Evolutionary conservation across 37 sponge, comb jelly and placozoan genomes (phyloP), one percentile per base, ranked within the genome.

Genomic region (Aplysina aerophoba): DNA sequence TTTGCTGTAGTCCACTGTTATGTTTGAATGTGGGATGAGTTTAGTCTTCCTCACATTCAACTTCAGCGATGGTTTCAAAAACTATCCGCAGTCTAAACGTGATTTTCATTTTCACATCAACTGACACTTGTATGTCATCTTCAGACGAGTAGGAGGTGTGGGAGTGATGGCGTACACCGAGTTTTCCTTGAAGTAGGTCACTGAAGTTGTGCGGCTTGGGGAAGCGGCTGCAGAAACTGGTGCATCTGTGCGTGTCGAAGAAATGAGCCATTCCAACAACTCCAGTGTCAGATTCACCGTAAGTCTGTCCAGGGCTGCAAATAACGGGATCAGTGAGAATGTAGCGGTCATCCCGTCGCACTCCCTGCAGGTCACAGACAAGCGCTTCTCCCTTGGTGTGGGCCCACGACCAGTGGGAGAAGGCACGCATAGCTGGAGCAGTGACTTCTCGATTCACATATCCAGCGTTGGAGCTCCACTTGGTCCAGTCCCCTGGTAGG

Each of bases 391-490:
- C 85, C 40, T 54, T 41, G 35, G 85, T 89, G 89, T 89, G 81
- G 1, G 31, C 55, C 89, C 89, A 89, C 39, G 71, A 67, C 89
- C 89, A 89, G 74, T 89, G 89, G 73, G 72, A 72, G 74, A 89
- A 89, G 0, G 81, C 85, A 27, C 81, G 89, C 89, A 89, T 64
- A 1, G 34, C 37, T 4, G 28, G 22, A 25, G 69, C 55, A 20
- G 56, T 40, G 39, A 38, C 27, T 36, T 30, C 25, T 6, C 67
- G 24, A 15, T 68, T 55, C 12, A 89, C 81, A 55, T 61, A 89
- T 21, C 89, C 89, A 38, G 80, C 84, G 73, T 89, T 89, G 55
- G 84, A 85, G 73, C 81, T 72, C 89, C 89, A 89, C 44, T 89
- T 89, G 25, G 4, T 68, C 54, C 80, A 89, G 35, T 65, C 31